These are phyloP conservation scores for Galbula dea DNA, from an alignment of 2,113 vertebrate genomes.

Conservation along the genomic window DNA sequence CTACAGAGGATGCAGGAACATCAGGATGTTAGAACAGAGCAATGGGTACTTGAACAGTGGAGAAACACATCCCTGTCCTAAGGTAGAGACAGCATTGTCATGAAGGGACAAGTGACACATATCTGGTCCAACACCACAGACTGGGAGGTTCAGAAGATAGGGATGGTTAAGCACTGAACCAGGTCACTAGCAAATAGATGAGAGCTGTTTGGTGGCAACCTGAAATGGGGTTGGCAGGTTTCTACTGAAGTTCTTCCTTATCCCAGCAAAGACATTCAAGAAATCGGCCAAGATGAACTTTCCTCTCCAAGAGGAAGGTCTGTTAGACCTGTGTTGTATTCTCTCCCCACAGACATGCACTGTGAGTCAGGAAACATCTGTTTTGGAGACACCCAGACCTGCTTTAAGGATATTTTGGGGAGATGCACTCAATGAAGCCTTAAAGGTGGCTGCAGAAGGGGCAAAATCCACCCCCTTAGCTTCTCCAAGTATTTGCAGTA, in stretches of 20 bases:
- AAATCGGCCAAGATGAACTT: not conserved
- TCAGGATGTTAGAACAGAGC: not conserved
- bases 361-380: not conserved
- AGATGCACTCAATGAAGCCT: not conserved
- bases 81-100: not conserved
- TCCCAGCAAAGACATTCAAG: not conserved
- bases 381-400: not conserved
- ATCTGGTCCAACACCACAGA: not conserved
- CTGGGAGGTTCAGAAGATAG: not conserved
- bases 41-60: not conserved
- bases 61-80: not conserved
- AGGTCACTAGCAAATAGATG: not conserved
- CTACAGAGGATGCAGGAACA: rapidly evolving
- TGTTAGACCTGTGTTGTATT: not conserved
- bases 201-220: not conserved
- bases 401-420: not conserved
- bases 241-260: not conserved
- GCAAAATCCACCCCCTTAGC: not conserved
- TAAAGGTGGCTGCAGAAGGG: not conserved
- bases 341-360: not conserved
- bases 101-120: not conserved
- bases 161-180: not conserved
- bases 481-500: not conserved
- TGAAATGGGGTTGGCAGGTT: not conserved
- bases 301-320: not conserved